A percentile compares a stretch with the other conserved stretches of the same genome.
Conservation (phyloP, 2,888 invertebrate species). For the Sympetrum striolatum region DNA sequence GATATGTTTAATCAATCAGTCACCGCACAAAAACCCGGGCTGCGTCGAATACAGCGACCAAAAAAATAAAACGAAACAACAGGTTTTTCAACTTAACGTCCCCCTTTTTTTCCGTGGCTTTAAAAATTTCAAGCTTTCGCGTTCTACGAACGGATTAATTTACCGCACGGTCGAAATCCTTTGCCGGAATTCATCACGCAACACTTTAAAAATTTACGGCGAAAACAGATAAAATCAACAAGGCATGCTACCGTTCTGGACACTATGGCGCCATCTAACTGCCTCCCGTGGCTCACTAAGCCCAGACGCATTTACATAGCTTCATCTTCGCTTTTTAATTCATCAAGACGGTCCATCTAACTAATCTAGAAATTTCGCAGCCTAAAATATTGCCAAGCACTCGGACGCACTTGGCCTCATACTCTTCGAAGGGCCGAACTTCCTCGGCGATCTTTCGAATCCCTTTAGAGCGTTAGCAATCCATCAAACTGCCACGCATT, state of each 20-base stretch:
- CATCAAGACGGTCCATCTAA: neutral
- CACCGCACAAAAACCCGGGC: too few relatives aligned
- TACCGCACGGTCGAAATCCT: too few relatives aligned
- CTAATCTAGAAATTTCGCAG: neutral
- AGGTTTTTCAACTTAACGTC: too few relatives aligned
- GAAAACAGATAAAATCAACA: neutral
- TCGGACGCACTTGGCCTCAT: neutral
- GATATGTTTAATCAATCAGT: too few relatives aligned
- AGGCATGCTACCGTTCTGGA: neutral
- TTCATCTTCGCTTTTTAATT: neutral
- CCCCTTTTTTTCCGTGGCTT: too few relatives aligned
- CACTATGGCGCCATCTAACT: neutral
- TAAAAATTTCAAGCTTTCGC: too few relatives aligned
- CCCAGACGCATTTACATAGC: neutral
- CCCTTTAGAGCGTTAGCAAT: conserved; percentile 35
- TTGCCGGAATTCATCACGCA: too few relatives aligned
- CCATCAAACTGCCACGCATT: conserved; percentile 37
- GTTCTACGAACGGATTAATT: too few relatives aligned
- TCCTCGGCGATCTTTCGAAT: neutral
- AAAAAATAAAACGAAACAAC: too few relatives aligned
- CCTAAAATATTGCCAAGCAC: neutral
- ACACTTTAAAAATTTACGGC: too few relatives aligned
- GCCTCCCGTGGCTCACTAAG: neutral
- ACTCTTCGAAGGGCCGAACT: neutral
- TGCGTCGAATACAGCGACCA: too few relatives aligned